phyloP scores from a whole-genome alignment of 1,140 invertebrate species.

The Nephila pilipes region DNA sequence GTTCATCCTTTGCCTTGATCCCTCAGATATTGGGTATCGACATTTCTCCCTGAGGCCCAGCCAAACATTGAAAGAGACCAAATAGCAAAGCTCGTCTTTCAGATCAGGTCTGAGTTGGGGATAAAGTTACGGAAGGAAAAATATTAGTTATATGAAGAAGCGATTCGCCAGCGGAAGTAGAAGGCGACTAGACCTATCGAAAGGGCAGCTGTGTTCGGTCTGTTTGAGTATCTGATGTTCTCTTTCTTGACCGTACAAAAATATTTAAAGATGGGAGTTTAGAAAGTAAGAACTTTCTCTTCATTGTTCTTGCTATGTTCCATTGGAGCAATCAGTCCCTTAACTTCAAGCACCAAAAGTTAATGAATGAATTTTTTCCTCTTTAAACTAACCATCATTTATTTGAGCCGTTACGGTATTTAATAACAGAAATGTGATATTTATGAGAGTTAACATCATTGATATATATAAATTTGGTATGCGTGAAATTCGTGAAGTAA shows the following conservation, averaged over 20 bases:
- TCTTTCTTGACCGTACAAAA: background rate
- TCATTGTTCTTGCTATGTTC: too few relatives aligned
- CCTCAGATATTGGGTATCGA: slow-evolving; percentile 76
- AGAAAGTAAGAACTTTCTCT: background rate
- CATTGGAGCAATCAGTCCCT: too few relatives aligned
- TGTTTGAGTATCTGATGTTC: slow-evolving; percentile 17
- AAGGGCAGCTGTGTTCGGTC: background rate
- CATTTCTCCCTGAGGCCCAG: slow-evolving; percentile 67
- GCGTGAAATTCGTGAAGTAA: too few relatives aligned
- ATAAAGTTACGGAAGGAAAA: slow-evolving; percentile 71
- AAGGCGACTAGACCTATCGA: background rate
- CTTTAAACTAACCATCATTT: too few relatives aligned
- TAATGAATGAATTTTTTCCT: too few relatives aligned
- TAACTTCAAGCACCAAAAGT: too few relatives aligned
- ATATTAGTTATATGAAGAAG: slow-evolving; percentile 50
- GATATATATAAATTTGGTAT: too few relatives aligned
- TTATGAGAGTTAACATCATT: too few relatives aligned
- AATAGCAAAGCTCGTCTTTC: slow-evolving; percentile 52
- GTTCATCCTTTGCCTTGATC: slow-evolving; percentile 74
- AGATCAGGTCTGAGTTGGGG: slow-evolving; percentile 40
- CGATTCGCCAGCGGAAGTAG: background rate
- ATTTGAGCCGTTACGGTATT: too few relatives aligned
- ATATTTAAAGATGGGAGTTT: background rate
- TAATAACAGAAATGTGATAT: too few relatives aligned
- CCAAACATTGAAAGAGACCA: slow-evolving; percentile 71